Evolutionary conservation across 2,113 vertebrate species (phyloP), one percentile per base, ranked within the genome.

Genomic region (Acinonyx jubatus): DNA sequence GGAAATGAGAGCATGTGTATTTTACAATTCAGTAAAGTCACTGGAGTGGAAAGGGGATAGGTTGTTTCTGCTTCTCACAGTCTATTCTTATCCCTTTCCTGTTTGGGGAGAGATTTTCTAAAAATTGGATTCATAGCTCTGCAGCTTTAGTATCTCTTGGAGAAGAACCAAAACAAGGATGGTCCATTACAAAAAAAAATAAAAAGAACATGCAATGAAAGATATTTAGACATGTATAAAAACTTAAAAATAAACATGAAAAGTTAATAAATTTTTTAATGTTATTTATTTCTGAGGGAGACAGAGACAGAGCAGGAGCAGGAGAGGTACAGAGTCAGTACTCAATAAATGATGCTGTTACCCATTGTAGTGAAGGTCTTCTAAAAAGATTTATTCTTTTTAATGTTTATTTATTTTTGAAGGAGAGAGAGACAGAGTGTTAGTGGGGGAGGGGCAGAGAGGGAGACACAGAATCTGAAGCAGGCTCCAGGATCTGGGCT

Each of bases 11-110:
- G 48, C 79, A 92, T 1, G 1, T 69, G n/a, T 38, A 57, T 91
- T 90, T 93, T 89, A 41, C 61, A 96, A 65, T 91, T 95, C 73
- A 65, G n/a, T 29, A 94, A 93, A 93, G 33, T 80, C 63, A 94
- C 91, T 25, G 23, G 55, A 66, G 55, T 68, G 52, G 36, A 89
- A 82, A 86, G 33, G 36, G 25, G 41, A 33, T 52, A 71, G 45
- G 18, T 41, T 96, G 21, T 36, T 84, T 82, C 57, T 86, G 61
- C 45, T 61, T 85, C 27, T 91, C 88, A 45, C 3, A 5, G 33
- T 83, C 83, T 92, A 23, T 31, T 78, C 33, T 71, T 52, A 1
- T 45, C 11, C 90, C 80, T 74, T 95, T 96, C 36, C 27, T 76
- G 9, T 45, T 85, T 79, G 61, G 16, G 55, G 55, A 68, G 36